These are phyloP conservation scores for Anguilla marmorata DNA, from an alignment of 2,797 vertebrate genomes.

Conservation along the genomic window DNA sequence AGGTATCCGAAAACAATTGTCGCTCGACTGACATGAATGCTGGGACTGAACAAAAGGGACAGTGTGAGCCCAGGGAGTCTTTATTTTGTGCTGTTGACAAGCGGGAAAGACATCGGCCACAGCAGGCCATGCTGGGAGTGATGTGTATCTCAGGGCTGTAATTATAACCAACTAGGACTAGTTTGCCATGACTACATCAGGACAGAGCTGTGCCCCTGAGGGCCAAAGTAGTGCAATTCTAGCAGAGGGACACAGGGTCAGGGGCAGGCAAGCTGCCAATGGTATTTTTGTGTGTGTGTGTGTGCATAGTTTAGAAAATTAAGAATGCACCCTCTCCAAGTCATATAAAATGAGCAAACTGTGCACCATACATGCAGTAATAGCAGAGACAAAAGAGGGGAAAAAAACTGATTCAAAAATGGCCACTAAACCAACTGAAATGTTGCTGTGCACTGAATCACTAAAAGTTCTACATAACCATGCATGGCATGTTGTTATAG, in stretches of 20 bases:
- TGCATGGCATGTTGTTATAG: conserved; percentile 1
- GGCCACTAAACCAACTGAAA: not conserved
- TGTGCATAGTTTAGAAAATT: conserved; percentile 1
- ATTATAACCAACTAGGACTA: conserved; percentile 6
- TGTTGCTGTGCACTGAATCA: not conserved
- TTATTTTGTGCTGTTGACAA: conserved; percentile 35
- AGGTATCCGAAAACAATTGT: conserved; percentile 10
- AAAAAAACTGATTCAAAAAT: not conserved
- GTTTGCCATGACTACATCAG: not conserved
- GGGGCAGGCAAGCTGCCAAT: not conserved
- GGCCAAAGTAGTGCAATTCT: not conserved
- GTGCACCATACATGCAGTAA: not conserved
- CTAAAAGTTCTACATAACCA: not conserved
- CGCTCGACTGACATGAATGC: not conserved
- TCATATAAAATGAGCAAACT: not conserved
- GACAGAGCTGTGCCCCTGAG: not conserved
- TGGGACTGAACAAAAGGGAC: conserved; percentile 31
- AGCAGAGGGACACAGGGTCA: not conserved
- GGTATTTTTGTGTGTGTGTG: not conserved
- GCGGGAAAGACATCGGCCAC: not conserved
- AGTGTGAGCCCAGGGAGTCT: conserved; percentile 26
- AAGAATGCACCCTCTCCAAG: not conserved
- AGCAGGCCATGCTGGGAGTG: not conserved
- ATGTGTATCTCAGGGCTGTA: conserved; percentile 25
- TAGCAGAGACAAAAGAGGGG: not conserved